Base-by-base conservation (phyloP, 2,113 vertebrate genomes). In the Asarcornis scutulata region DNA sequence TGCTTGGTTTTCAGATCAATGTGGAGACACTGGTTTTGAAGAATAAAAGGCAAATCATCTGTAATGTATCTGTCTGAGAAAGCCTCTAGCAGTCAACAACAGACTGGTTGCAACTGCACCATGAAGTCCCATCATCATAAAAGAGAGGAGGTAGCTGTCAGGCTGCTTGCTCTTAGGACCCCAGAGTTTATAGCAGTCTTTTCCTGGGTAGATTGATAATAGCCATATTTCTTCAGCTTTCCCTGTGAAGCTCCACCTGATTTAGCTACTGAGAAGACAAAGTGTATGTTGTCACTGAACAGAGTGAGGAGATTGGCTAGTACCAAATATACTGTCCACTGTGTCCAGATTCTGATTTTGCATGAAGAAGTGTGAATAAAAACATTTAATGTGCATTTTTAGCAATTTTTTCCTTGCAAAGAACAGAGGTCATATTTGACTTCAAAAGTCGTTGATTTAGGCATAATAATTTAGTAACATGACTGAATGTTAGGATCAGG, bases 391-490 rank as follows among this genome's bases (percentile, higher is more conserved):
- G 6, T 34, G 26, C 16, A 36, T 20, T 69, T 11, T 8, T 40
- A 38, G 21, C 7, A 72, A 17, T 58, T 69, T 93, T 93, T 95
- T 26, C 62, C 66, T 79, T 79, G 32, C 31, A 62, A 66, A 58
- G 68, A 68, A 17, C 55, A 66, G 53, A 48, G 59, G 63, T 75
- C 64, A 53, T 36, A n/a, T 0, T 0, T 66, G 44, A 36, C 55
- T 94, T 26, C 46, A 22, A 79, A 84, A 92, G 55, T 18, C 90
- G 80, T 79, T 82, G 40, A 78, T 78, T 91, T 34, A 53, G 86
- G 15, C 36, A 69, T 64, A 46, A 89, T 94, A 86, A 91, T 96
- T 84, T 87, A 96, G 86, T 79, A 84, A 67, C 13, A 20, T 8
- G 50, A 84, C 86, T 83, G 78, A 89, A 68, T 62, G 21, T 46